Evolutionary conservation across 2,113 vertebrate genomes (phyloP).

Genomic region (Lucifuga dentata): DNA sequence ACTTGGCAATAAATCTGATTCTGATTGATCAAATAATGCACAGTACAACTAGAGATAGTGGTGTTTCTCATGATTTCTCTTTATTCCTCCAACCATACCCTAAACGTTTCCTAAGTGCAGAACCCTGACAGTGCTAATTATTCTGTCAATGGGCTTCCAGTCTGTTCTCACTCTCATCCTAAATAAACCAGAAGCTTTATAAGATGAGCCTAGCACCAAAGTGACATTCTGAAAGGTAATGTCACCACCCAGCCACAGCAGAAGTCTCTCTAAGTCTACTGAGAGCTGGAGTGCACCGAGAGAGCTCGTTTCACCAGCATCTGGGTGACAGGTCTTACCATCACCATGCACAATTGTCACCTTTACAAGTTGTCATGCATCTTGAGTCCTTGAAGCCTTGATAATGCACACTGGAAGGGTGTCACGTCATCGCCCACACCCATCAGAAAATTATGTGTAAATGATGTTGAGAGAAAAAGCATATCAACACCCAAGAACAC

Average conservation of each 20-base stretch:
- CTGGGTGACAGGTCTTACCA: slow-evolving; percentile 69
- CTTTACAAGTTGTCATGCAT: slow-evolving; percentile 73
- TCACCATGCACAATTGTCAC: slow-evolving; percentile 69
- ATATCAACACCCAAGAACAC: slow-evolving; percentile 35
- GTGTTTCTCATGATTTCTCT: slow-evolving; percentile 25
- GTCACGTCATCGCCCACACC: slow-evolving; percentile 58
- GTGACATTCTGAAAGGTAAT: slow-evolving; percentile 55
- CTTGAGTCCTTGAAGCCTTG: slow-evolving; percentile 63
- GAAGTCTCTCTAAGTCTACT: slow-evolving; percentile 47
- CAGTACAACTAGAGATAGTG: no score
- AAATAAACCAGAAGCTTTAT: slow-evolving; percentile 51
- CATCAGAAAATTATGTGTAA: slow-evolving; percentile 44
- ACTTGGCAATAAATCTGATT: no score
- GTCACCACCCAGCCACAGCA: slow-evolving; percentile 60
- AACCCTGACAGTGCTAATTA: slow-evolving; percentile 71
- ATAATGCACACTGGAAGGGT: slow-evolving; percentile 59
- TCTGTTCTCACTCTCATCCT: slow-evolving; percentile 57
- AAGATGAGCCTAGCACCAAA: slow-evolving; percentile 23
- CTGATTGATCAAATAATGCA: no score
- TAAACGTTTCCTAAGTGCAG: slow-evolving; percentile 16
- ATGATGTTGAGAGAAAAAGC: slow-evolving; percentile 19
- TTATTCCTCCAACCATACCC: slow-evolving; percentile 15
- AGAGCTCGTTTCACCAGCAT: slow-evolving; percentile 59
- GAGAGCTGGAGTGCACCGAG: slow-evolving; percentile 46
- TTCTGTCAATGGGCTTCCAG: slow-evolving; percentile 65